These are phyloP conservation scores for Trachelus iudaicus DNA, from an alignment of 2,888 invertebrate species.

Conservation along the genomic window DNA sequence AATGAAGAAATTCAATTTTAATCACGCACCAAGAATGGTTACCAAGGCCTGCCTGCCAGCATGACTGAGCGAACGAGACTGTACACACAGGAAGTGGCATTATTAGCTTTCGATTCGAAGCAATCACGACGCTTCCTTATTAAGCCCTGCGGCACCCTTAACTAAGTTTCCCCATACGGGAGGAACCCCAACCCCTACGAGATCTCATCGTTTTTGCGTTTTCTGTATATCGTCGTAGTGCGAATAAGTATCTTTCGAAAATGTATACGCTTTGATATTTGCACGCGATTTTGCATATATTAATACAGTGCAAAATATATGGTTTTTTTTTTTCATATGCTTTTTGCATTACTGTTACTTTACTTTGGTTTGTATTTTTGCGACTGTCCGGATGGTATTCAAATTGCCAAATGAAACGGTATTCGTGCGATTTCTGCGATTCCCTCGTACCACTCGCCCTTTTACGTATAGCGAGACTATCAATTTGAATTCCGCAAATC, in stretches of 20 bases:
- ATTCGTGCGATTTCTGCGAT: not conserved
- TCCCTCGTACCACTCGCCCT: not conserved
- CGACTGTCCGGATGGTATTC: not conserved
- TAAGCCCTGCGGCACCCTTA: constrained; percentile 31
- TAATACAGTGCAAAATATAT: not conserved
- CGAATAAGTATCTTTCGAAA: constrained; percentile 4
- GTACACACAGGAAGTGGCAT: constrained; percentile 48
- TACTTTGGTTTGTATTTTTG: not conserved
- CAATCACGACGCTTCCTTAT: constrained; percentile 32
- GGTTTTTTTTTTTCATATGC: not conserved
- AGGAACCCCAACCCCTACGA: not conserved
- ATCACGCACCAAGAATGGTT: not conserved
- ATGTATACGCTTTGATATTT: not conserved
- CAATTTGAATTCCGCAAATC: not conserved
- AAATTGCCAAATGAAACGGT: not conserved
- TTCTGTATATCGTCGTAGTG: constrained; percentile 19
- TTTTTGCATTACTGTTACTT: not conserved
- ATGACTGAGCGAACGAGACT: constrained; percentile 29
- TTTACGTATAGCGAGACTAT: not conserved
- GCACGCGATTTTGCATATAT: not conserved
- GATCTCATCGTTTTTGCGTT: constrained; percentile 10
- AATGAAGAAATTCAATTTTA: not conserved
- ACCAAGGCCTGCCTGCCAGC: no score
- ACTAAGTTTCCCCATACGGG: constrained; percentile 22
- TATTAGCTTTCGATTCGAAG: constrained; percentile 47